These are phyloP conservation scores for Peromyscus attwateri DNA, from an alignment of 2,797 vertebrate genomes.

Conservation along the genomic window DNA sequence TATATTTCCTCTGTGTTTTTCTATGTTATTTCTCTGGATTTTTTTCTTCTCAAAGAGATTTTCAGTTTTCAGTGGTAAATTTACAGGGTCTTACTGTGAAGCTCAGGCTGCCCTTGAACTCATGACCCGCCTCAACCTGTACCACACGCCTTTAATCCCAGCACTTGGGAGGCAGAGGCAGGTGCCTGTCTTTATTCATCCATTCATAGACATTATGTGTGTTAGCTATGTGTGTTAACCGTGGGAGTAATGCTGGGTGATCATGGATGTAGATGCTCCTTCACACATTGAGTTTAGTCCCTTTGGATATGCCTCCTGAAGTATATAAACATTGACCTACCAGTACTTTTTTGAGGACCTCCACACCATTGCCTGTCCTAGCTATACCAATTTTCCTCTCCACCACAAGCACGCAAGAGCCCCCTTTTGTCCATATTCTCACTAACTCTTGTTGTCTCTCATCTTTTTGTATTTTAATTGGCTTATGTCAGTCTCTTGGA, in stretches of 20 bases:
- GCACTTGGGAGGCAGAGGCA: no score
- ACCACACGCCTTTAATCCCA: no score
- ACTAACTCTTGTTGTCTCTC: not conserved
- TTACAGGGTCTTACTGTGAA: not conserved
- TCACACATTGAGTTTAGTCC: not conserved
- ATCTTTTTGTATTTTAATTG: slow-evolving; percentile 27
- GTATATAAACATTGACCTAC: not conserved
- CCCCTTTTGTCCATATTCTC: not conserved
- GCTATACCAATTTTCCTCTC: not conserved
- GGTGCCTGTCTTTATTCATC: not conserved
- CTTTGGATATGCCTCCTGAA: not conserved
- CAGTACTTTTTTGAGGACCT: not conserved
- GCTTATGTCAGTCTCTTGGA: not conserved
- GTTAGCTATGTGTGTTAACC: not conserved
- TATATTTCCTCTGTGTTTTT: not conserved
- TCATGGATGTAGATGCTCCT: not conserved
- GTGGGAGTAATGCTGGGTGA: not conserved
- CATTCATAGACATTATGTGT: not conserved
- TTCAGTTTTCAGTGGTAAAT: not conserved
- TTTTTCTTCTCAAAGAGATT: not conserved
- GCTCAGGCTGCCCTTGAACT: not conserved
- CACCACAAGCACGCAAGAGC: not conserved
- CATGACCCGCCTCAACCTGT: not conserved
- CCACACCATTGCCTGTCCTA: not conserved
- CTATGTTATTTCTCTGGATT: not conserved